A percentile compares a stretch with the other conserved stretches of the same genome.
Evolutionary conservation across 2,888 invertebrate species (phyloP).

Genomic region (Steinernema hermaphroditum): DNA sequence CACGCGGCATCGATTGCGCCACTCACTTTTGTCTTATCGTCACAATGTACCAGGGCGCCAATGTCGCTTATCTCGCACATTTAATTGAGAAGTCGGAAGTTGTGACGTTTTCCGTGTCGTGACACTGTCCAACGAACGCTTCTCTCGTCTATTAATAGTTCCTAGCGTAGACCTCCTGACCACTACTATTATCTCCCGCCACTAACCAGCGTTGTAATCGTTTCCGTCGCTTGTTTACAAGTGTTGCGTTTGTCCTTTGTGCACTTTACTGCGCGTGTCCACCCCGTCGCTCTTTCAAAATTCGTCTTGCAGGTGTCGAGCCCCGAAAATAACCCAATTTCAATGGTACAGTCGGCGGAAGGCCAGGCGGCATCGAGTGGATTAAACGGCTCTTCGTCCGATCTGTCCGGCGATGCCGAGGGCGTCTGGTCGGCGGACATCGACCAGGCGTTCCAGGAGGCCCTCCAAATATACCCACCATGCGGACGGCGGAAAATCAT

Average conservation of each 20-base stretch:
- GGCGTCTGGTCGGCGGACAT: constrained; percentile 99
- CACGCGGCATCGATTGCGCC: not conserved
- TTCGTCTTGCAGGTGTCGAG: constrained; percentile 4
- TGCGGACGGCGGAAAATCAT: constrained; percentile 99
- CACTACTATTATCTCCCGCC: not conserved
- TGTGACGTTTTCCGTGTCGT: not conserved
- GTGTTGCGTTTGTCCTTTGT: constrained; percentile 1
- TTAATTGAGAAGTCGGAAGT: not conserved
- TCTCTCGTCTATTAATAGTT: not conserved
- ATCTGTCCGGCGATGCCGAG: constrained; percentile 79
- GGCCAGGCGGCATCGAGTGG: constrained; percentile 5
- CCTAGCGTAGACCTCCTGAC: not conserved
- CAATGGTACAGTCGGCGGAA: constrained; percentile 15
- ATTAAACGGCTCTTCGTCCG: not conserved
- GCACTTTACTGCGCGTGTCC: not conserved
- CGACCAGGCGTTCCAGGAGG: constrained; percentile 96
- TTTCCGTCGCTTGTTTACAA: not conserved
- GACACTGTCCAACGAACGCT: not conserved
- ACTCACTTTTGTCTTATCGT: constrained; percentile 13
- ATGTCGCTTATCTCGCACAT: not conserved
- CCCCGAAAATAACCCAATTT: constrained; percentile 12
- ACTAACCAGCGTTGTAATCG: not conserved
- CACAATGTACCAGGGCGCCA: not conserved
- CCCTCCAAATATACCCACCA: constrained; percentile 97
- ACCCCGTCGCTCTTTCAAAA: not conserved